Evolutionary conservation across 2,113 vertebrate species (phyloP), one percentile per base, ranked within the genome.

Genomic region (Zosterops japonicus): DNA sequence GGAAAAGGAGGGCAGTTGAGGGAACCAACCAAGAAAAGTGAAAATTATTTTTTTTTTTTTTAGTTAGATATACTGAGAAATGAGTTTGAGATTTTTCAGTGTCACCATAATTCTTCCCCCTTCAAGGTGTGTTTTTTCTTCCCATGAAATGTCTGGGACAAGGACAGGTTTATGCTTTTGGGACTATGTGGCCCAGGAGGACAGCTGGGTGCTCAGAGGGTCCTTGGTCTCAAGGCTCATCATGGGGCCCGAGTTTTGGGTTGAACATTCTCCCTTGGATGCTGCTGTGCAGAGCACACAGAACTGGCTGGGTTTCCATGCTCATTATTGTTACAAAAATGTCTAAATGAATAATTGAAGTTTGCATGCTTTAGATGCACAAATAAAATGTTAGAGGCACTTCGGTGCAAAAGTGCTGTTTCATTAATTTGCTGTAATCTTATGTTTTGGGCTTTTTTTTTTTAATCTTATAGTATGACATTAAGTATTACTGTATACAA

Each of bases 391-490:
- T 75, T 56, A 79, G 52, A 90, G 83, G 27, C 13, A n/a, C 14
- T 89, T 70, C 29, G 39, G 0, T 67, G 56, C 35, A 74, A 81
- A 91, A 90, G 76, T 55, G 21, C 5, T 33, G 7, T 35, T 88
- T 92, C 31, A 7, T 65, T 65, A 31, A 64, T 68, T 82, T 77
- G 14, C 20, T 69, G 75, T 29, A 35, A 72, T 76, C 25, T 77
- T 63, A 9, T 11, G 2, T 17, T 70, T 68, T 33, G 4, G 1
- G 0, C 39, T 39, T 39, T 2, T 39, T 5, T 36, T 61, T 44
- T 77, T 67, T 17, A 29, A 33, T 21, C 23, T 49, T 28, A 46
- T 1, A 27, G 2, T 6, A 14, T 57, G 29, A 3, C 29, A 22
- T 68, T 56, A 56, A 14, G 33, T 42, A 16, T 57, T 83, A 5